phyloP scores from a whole-genome alignment of 2,888 invertebrate species.

The Heliconius ismenius region DNA sequence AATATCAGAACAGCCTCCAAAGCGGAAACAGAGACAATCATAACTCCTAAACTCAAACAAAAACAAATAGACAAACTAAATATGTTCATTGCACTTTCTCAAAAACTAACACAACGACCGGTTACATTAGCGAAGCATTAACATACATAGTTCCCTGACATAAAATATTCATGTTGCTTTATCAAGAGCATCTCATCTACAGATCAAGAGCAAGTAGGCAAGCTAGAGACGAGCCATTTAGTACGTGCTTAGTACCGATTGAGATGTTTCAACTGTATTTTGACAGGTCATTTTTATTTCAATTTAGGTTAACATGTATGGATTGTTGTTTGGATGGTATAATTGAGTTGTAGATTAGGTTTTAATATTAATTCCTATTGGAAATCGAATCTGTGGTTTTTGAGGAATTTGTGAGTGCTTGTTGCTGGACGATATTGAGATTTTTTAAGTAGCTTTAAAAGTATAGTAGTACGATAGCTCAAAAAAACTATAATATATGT shows the following conservation, averaged over 20 bases:
- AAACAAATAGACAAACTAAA: background rate
- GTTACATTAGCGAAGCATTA: slow-evolving; percentile 42
- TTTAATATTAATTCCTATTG: background rate
- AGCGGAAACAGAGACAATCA: background rate
- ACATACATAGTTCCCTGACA: slow-evolving; percentile 43
- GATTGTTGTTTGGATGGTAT: slow-evolving; percentile 13
- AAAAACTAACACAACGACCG: slow-evolving; percentile 34
- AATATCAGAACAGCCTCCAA: no score
- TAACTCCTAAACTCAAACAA: background rate
- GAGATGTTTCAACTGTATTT: slow-evolving; percentile 59
- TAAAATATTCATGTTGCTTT: slow-evolving; percentile 42
- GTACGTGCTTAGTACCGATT: slow-evolving; percentile 57
- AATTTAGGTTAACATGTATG: slow-evolving; percentile 52
- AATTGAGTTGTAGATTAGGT: background rate
- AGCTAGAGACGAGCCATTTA: slow-evolving; percentile 70
- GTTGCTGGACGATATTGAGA: no score
- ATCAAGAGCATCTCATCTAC: slow-evolving; percentile 50
- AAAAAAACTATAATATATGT: no score
- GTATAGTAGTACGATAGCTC: no score
- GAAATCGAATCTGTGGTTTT: background rate
- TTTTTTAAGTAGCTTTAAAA: no score
- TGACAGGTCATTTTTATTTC: slow-evolving; percentile 57
- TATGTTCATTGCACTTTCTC: slow-evolving; percentile 38
- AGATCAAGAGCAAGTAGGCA: slow-evolving; percentile 55
- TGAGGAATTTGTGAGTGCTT: no score